These are phyloP conservation scores for Alexandromys oeconomus DNA, from an alignment of 2,797 vertebrate genomes.

Conservation along the genomic window DNA sequence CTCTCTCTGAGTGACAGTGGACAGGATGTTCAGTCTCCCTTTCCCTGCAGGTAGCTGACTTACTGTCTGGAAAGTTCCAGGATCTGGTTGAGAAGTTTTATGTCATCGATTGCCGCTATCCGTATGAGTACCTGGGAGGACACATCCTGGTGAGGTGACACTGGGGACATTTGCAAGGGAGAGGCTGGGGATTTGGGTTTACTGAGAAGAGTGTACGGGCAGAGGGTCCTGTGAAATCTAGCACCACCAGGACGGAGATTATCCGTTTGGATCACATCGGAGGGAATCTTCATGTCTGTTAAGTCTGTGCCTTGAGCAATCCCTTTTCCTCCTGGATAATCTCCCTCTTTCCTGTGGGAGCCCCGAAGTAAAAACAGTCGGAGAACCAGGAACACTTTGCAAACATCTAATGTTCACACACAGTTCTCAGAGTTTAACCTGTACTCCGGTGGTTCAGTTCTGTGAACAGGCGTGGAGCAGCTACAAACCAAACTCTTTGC, in stretches of 20 bases:
- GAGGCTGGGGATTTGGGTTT: neutral
- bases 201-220: neutral
- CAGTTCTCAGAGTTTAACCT: neutral
- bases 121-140: conserved; percentile 87
- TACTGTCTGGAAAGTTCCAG: conserved; percentile 82
- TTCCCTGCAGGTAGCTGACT: conserved; percentile 83
- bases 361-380: conserved; percentile 47
- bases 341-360: neutral
- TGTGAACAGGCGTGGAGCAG: conserved; percentile 39
- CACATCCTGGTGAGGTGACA: conserved; percentile 84
- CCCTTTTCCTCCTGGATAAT: conserved; percentile 1
- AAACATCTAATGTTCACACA: neutral
- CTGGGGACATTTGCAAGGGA: neutral
- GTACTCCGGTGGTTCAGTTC: neutral
- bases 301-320: conserved; percentile 12
- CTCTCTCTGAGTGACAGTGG: neutral
- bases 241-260: conserved; percentile 10
- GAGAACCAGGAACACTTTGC: conserved; percentile 3
- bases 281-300: neutral
- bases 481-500: conserved; percentile 4
- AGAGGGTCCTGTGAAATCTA: conserved; percentile 14
- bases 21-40: conserved; percentile 4
- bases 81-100: conserved; percentile 82
- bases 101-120: conserved; percentile 87
- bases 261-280: neutral